Conservation (phyloP, 2,113 vertebrate species). For the Corapipo altera region DNA sequence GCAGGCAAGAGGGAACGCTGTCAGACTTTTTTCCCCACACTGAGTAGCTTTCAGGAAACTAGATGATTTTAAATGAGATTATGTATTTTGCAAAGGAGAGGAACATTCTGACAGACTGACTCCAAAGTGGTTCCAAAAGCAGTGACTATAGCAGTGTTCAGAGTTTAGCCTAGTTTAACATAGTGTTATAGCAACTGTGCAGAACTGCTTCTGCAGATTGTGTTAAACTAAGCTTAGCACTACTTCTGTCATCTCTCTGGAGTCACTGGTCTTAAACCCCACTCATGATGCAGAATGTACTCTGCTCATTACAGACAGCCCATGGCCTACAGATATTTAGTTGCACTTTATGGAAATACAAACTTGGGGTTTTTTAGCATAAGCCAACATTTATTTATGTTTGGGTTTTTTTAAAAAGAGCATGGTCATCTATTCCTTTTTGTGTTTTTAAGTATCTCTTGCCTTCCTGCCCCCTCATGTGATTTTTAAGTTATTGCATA, state of each 20-base stretch:
- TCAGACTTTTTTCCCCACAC: conserved; percentile 35
- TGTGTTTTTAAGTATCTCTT: neutral
- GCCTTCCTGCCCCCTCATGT: neutral
- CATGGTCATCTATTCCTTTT: neutral
- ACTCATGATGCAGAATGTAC: neutral
- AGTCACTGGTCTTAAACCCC: neutral
- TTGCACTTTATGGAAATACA: neutral
- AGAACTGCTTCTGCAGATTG: conserved; percentile 51
- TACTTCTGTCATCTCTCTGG: conserved; percentile 2
- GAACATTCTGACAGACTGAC: conserved; percentile 66
- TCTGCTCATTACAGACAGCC: neutral
- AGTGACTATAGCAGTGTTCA: conserved; percentile 56
- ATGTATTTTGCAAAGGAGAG: conserved; percentile 53
- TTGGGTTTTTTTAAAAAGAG: neutral
- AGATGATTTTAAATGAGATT: conserved; percentile 65
- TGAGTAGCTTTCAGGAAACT: conserved; percentile 40
- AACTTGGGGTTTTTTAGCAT: neutral
- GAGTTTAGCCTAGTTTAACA: conserved; percentile 68
- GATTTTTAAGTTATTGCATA: neutral
- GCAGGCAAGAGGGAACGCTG: conserved; percentile 26
- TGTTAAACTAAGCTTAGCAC: conserved; percentile 62
- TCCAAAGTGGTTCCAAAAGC: conserved; percentile 61
- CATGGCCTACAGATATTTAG: neutral
- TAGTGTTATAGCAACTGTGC: conserved; percentile 61
- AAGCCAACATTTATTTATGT: neutral